phyloP scores from a whole-genome alignment of 2,113 vertebrate genomes.

The Alexandromys fortis region DNA sequence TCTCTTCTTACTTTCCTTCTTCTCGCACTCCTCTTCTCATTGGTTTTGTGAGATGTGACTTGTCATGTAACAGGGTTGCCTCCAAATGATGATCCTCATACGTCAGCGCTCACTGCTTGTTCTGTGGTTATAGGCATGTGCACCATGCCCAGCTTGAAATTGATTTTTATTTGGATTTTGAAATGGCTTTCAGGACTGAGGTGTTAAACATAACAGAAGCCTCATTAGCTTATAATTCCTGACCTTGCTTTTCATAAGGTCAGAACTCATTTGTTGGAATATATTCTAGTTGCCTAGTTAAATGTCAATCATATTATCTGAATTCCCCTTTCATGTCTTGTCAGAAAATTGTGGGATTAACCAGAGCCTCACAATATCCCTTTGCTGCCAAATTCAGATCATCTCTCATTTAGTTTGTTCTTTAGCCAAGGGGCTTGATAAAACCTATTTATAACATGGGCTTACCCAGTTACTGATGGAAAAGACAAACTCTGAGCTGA shows the following conservation, averaged over 20 bases:
- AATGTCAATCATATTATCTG: conserved; percentile 43
- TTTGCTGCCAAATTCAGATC: conserved; percentile 50
- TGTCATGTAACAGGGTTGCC: not conserved
- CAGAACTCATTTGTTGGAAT: conserved; percentile 32
- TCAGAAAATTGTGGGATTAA: conserved; percentile 58
- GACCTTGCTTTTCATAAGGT: conserved; percentile 12
- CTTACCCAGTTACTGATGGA: not conserved
- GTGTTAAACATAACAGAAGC: not conserved
- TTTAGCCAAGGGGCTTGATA: not conserved
- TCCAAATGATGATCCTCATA: not conserved
- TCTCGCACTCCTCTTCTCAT: not conserved
- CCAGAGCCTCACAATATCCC: not conserved
- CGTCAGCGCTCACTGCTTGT: too few relatives aligned
- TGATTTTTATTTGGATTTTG: conserved; percentile 46
- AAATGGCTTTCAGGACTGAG: not conserved
- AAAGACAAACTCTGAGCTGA: conserved; percentile 12
- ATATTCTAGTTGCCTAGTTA: conserved; percentile 34
- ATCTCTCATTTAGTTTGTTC: conserved; percentile 53
- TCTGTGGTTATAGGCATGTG: not conserved
- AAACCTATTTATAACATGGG: not conserved
- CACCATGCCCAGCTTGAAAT: not conserved
- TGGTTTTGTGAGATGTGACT: not conserved
- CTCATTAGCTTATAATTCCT: conserved; percentile 24
- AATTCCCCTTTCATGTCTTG: conserved; percentile 31
- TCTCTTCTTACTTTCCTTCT: not conserved